Conservation (phyloP, 1,140 invertebrate genomes). For the Neuroterus valhalla region DNA sequence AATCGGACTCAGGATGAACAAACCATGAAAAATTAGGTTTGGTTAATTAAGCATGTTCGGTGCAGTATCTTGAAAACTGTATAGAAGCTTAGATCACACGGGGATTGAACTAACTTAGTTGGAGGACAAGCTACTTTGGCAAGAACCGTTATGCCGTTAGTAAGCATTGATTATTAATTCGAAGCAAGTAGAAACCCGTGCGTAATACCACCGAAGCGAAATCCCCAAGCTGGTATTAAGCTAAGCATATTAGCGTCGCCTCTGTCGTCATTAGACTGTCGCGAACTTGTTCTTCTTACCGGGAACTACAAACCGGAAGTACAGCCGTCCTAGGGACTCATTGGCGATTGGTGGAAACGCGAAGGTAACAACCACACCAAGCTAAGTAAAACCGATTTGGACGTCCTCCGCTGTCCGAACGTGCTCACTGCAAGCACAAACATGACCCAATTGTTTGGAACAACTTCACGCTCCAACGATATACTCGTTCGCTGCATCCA, state of each 20-base stretch:
- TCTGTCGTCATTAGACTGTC: constrained; percentile 46
- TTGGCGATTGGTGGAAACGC: not conserved
- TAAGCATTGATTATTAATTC: constrained; percentile 54
- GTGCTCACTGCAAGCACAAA: constrained; percentile 5
- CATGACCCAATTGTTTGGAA: constrained; percentile 7
- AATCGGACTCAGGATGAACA: not conserved
- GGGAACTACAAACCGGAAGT: constrained; percentile 8
- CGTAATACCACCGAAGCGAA: constrained; percentile 6
- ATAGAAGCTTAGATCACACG: constrained; percentile 40
- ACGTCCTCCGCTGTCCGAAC: not conserved
- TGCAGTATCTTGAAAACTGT: constrained; percentile 37
- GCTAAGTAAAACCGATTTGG: constrained; percentile 7
- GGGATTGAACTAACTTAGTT: constrained; percentile 55
- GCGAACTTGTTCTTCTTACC: constrained; percentile 39
- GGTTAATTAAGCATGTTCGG: not conserved
- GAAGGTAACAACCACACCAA: not conserved
- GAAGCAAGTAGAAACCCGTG: constrained; percentile 35
- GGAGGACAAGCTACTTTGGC: constrained; percentile 27
- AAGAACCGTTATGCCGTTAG: constrained; percentile 29
- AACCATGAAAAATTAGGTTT: not conserved
- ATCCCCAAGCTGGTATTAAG: constrained; percentile 49
- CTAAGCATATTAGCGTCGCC: constrained; percentile 60
- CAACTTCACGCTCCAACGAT: constrained; percentile 7
- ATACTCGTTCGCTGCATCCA: not conserved
- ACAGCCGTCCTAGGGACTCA: constrained; percentile 17